These are phyloP conservation scores for Leptoclinus maculatus DNA, from an alignment of 2,797 vertebrate species.

Conservation along the genomic window DNA sequence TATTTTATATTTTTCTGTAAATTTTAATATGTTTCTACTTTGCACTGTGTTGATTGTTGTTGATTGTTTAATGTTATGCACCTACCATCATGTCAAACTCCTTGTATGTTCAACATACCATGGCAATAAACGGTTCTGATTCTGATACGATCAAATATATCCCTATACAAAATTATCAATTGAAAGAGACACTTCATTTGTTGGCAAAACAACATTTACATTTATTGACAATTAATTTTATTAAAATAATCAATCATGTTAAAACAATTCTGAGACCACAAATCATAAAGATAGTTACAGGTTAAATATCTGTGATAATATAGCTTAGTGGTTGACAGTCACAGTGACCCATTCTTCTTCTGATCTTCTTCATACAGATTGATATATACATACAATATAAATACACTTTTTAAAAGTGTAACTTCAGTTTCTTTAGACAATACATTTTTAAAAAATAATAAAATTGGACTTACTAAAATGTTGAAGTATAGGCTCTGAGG, in stretches of 20 bases:
- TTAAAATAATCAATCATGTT: conserved; percentile 9
- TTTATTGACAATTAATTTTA: conserved; percentile 16
- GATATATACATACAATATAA: conserved; percentile 17
- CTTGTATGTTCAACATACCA: too few species aligned
- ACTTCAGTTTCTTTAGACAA: neutral
- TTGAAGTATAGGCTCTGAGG: neutral
- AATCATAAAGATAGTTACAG: neutral
- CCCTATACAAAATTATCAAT: neutral
- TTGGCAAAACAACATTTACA: neutral
- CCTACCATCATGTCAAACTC: too few species aligned
- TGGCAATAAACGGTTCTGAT: too few species aligned
- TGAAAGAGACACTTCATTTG: neutral
- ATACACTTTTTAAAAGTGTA: neutral
- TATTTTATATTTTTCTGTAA: too few species aligned
- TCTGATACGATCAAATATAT: neutral
- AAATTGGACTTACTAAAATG: neutral
- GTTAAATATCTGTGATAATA: conserved; percentile 4
- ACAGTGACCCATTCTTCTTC: neutral
- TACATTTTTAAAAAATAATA: neutral
- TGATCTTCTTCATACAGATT: neutral
- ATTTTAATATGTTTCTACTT: too few species aligned
- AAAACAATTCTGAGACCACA: conserved; percentile 11
- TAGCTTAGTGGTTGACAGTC: neutral
- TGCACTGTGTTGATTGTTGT: too few species aligned
- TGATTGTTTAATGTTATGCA: too few species aligned